A percentile compares a stretch with the other conserved stretches of the same genome.
Evolutionary conservation across 2,113 vertebrate species (phyloP).

Genomic region (Colaptes auratus): DNA sequence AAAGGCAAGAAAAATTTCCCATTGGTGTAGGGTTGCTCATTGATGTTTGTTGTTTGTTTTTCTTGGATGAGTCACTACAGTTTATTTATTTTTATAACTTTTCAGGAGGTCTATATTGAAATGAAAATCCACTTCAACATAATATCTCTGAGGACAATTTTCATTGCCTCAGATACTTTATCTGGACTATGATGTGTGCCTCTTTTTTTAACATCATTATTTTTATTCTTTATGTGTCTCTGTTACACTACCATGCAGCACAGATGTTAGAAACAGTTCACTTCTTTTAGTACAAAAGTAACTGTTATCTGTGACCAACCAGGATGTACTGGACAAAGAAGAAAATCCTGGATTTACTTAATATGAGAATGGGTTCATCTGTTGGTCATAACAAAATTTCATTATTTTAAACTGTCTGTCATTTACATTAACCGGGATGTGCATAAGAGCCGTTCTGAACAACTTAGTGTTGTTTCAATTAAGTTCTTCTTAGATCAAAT

Average conservation of each 20-base stretch:
- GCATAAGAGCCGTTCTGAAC: conserved; percentile 8
- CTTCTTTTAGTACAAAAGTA: background rate
- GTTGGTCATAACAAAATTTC: conserved; percentile 18
- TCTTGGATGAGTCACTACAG: background rate
- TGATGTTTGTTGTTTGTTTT: background rate
- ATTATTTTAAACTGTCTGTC: conserved; percentile 48
- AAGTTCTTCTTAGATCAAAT: conserved; percentile 60
- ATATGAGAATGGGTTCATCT: conserved; percentile 21
- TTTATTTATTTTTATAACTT: background rate
- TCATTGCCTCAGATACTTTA: background rate
- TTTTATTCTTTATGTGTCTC: rapidly evolving
- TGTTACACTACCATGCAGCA: background rate
- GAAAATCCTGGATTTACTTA: conserved; percentile 33
- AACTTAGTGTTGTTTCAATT: conserved; percentile 53
- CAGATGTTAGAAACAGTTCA: background rate
- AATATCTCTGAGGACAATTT: background rate
- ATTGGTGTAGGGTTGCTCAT: background rate
- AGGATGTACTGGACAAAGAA: background rate
- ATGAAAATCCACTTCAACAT: background rate
- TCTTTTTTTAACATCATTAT: background rate
- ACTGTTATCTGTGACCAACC: background rate
- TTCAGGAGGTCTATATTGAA: background rate
- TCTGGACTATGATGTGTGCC: background rate
- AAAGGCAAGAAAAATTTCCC: background rate
- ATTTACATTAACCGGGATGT: conserved; percentile 29